These are phyloP conservation scores for Tenualosa thibaudeaui DNA, from an alignment of 2,797 vertebrate genomes.

Conservation along the genomic window DNA sequence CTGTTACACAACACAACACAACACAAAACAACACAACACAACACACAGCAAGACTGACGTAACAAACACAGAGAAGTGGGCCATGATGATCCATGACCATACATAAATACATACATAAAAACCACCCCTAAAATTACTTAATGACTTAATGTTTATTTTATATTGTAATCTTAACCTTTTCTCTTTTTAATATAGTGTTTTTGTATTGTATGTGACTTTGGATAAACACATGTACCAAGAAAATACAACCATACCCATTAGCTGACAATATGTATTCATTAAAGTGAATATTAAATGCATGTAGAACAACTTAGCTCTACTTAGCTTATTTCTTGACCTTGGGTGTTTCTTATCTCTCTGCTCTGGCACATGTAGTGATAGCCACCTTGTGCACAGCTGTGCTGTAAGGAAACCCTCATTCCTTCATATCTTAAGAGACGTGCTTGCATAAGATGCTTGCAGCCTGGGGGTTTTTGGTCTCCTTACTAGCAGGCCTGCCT, in stretches of 20 bases:
- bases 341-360: neutral
- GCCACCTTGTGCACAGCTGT: neutral
- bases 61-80: neutral
- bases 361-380: neutral
- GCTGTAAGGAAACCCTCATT: neutral
- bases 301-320: neutral
- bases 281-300: neutral
- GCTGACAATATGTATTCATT: neutral
- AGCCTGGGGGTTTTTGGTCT: neutral
- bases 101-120: too few species aligned
- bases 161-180: too few species aligned
- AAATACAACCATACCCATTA: neutral
- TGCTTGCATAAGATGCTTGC: neutral
- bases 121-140: too few species aligned
- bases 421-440: neutral
- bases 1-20: constrained; percentile 63
- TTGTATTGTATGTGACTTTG: too few species aligned
- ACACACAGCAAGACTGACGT: neutral
- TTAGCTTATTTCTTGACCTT: neutral
- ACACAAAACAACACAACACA: neutral
- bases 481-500: neutral
- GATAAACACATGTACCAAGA: too few species aligned
- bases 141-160: too few species aligned
- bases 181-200: too few species aligned
- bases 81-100: neutral